phyloP scores from a whole-genome alignment of 1,140 invertebrate genomes.

The Octopus sinensis region DNA sequence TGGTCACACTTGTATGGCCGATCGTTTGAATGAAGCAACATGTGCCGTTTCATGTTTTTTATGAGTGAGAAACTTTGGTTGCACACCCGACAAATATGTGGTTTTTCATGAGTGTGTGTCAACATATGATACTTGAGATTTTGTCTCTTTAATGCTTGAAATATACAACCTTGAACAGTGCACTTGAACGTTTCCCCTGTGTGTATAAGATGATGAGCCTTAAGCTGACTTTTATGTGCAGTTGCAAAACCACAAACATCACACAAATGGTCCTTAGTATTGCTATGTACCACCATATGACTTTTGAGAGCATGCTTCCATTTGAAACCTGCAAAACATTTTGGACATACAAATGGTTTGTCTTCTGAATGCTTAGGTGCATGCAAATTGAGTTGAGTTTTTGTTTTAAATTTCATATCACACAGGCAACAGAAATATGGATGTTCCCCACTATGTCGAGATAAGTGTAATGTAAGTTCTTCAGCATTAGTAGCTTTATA shows the following conservation, averaged over 20 bases:
- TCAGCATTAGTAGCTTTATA: constrained; percentile 56
- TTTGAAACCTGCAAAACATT: constrained; percentile 65
- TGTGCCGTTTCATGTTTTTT: constrained; percentile 50
- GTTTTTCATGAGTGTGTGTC: constrained; percentile 64
- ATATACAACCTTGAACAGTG: constrained; percentile 57
- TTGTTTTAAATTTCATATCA: constrained; percentile 60
- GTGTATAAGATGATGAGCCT: constrained; percentile 62
- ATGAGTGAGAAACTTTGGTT: constrained; percentile 56
- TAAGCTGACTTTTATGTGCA: constrained; percentile 63
- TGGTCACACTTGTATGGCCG: constrained; percentile 45
- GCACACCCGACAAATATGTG: constrained; percentile 67
- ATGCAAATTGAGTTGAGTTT: constrained; percentile 60
- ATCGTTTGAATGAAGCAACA: constrained; percentile 43
- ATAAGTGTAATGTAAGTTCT: constrained; percentile 57
- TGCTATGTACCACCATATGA: constrained; percentile 62
- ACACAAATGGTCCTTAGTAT: constrained; percentile 62
- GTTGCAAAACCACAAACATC: constrained; percentile 64
- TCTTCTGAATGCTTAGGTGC: constrained; percentile 61
- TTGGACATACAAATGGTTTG: constrained; percentile 63
- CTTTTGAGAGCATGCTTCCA: constrained; percentile 63
- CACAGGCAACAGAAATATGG: constrained; percentile 63
- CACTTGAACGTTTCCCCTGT: constrained; percentile 63
- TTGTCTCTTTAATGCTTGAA: constrained; percentile 58
- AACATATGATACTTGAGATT: constrained; percentile 57
- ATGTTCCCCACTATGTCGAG: constrained; percentile 58